These are phyloP conservation scores for Epinephelus lanceolatus DNA, from an alignment of 2,113 vertebrate genomes.

Conservation along the genomic window DNA sequence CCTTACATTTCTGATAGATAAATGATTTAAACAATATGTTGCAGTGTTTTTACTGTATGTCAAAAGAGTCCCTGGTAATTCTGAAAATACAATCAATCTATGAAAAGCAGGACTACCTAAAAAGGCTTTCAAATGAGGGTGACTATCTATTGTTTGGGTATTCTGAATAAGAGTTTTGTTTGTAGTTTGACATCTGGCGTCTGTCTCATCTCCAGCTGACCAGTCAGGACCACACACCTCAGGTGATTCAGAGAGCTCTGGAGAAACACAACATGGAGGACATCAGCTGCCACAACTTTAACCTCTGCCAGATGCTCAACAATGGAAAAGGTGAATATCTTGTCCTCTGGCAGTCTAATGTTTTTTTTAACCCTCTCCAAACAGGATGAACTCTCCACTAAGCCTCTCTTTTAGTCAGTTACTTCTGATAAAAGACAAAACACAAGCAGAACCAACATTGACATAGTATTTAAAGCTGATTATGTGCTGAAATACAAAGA, in stretches of 20 bases:
- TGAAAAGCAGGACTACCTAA: neutral
- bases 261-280: conserved; percentile 89
- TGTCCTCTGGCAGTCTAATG: neutral
- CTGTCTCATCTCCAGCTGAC: conserved; percentile 84
- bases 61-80: neutral
- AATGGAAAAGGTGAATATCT: conserved; percentile 84
- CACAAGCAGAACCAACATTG: too few relatives aligned
- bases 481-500: neutral
- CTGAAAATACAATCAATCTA: neutral
- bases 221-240: conserved; percentile 91
- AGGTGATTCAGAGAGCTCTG: conserved; percentile 88
- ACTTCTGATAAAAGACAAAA: too few relatives aligned
- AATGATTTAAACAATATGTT: neutral
- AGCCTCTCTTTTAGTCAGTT: neutral
- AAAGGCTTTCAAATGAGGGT: neutral
- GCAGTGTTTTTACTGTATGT: neutral
- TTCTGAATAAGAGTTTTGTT: neutral
- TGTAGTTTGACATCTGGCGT: neutral
- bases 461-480: neutral
- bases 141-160: too few relatives aligned
- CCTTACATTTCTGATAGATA: neutral
- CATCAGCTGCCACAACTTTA: conserved; percentile 79
- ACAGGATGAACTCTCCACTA: neutral
- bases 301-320: conserved; percentile 87
- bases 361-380: neutral